phyloP scores from a whole-genome alignment of 2,888 invertebrate genomes.

The Abscondita cerata region DNA sequence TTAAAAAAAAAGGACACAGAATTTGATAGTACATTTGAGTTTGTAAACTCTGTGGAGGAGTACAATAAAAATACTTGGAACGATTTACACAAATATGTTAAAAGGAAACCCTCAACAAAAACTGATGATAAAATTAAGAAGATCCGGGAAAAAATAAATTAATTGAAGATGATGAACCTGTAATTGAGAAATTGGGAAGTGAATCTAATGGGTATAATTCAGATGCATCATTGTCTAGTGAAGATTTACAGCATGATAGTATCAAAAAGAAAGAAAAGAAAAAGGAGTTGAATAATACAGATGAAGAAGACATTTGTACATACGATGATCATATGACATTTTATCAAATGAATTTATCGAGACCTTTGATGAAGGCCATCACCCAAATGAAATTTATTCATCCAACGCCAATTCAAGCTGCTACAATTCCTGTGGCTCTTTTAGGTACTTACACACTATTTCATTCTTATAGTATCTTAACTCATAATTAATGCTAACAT shows the following conservation, averaged over 20 bases:
- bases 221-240: slow-evolving; percentile 75
- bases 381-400: slow-evolving; percentile 86
- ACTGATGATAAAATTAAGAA: slow-evolving; percentile 85
- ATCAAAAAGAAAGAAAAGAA: slow-evolving; percentile 73
- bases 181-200: slow-evolving; percentile 55
- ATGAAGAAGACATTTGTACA: slow-evolving; percentile 58
- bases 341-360: slow-evolving; percentile 95
- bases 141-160: slow-evolving; percentile 51
- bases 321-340: slow-evolving; percentile 73
- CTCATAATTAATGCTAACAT: too few relatives aligned
- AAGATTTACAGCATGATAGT: slow-evolving; percentile 76
- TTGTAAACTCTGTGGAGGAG: slow-evolving; percentile 78
- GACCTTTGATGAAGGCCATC: slow-evolving; percentile 92
- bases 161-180: slow-evolving; percentile 60
- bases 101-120: slow-evolving; percentile 79
- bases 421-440: slow-evolving; percentile 93
- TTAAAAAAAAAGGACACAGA: slow-evolving; percentile 73
- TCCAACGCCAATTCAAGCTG: slow-evolving; percentile 96
- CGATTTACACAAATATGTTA: slow-evolving; percentile 79
- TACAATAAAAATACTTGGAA: slow-evolving; percentile 85
- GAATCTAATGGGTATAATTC: slow-evolving; percentile 63
- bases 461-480: too few relatives aligned
- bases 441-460: slow-evolving; percentile 60
- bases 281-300: slow-evolving; percentile 56
- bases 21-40: slow-evolving; percentile 82